These are phyloP conservation scores for Potamarius usumacintae DNA, from an alignment of 2,113 vertebrate genomes.

Conservation along the genomic window DNA sequence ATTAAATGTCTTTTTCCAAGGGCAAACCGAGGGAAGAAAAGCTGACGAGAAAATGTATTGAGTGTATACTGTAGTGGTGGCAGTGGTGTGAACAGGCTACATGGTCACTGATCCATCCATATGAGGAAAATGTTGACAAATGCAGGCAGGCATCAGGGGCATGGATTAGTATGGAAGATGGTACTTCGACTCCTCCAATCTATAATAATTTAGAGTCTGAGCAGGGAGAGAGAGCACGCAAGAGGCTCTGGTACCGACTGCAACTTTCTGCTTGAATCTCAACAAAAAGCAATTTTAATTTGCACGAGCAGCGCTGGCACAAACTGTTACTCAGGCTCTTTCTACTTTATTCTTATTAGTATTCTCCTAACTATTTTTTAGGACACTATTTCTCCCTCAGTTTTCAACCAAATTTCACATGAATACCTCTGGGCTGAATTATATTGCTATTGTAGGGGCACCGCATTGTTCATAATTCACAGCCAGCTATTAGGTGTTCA, in stretches of 20 bases:
- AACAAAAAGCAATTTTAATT: not conserved
- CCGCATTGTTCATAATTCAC: no score
- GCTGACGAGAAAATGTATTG: not conserved
- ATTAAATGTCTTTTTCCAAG: not conserved
- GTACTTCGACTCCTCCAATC: conserved; percentile 51
- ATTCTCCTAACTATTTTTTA: no score
- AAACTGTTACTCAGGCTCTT: no score
- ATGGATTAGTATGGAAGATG: conserved; percentile 23
- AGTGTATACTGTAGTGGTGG: not conserved
- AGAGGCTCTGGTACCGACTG: conserved; percentile 3
- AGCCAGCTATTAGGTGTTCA: no score
- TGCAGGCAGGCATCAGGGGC: not conserved
- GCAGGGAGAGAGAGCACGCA: not conserved
- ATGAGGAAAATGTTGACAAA: conserved; percentile 11
- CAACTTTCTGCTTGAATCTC: not conserved
- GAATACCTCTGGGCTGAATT: no score
- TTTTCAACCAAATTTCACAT: no score
- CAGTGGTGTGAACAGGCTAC: not conserved
- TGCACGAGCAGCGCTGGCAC: no score
- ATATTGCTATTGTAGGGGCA: no score
- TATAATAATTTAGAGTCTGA: conserved; percentile 41
- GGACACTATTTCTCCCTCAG: no score
- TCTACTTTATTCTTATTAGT: no score
- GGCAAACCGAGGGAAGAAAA: not conserved
- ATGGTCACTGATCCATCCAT: conserved; percentile 6